Percentiles rank a stretch among this genome's conserved stretches.
phyloP scores from a whole-genome alignment of 1,140 invertebrate species.

The Fopius arisanus region DNA sequence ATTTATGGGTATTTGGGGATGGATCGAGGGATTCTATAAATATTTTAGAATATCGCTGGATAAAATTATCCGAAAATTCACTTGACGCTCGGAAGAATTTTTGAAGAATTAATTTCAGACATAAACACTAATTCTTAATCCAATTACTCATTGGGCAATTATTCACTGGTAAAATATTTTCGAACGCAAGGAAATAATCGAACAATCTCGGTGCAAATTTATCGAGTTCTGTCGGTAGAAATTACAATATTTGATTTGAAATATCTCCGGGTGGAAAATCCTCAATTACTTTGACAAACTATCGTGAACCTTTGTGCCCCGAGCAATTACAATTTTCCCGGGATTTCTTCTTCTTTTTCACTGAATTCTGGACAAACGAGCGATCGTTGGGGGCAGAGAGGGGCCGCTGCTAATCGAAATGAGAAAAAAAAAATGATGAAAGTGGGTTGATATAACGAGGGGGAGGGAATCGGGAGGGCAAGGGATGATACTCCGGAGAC shows the following conservation, averaged over 20 bases:
- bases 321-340: conserved; percentile 10
- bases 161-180: too few relatives aligned
- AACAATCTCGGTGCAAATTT: background rate
- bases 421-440: conserved; percentile 29
- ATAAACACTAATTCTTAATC: too few relatives aligned
- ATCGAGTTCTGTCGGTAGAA: background rate
- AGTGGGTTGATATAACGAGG: conserved; percentile 1
- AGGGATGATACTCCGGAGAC: conserved; percentile 54
- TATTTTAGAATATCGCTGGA: background rate
- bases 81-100: too few relatives aligned
- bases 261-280: background rate
- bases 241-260: conserved; percentile 5
- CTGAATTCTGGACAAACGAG: conserved; percentile 12
- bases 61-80: too few relatives aligned
- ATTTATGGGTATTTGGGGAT: background rate
- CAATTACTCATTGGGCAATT: too few relatives aligned
- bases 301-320: background rate
- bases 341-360: conserved; percentile 13
- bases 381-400: conserved; percentile 12
- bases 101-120: too few relatives aligned
- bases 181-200: background rate
- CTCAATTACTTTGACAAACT: conserved; percentile 29
- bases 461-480: conserved; percentile 3
- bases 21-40: background rate
- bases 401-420: conserved; percentile 37